Evolutionary conservation across 2,113 vertebrate genomes (phyloP).

Genomic region (Perca schrenkii): DNA sequence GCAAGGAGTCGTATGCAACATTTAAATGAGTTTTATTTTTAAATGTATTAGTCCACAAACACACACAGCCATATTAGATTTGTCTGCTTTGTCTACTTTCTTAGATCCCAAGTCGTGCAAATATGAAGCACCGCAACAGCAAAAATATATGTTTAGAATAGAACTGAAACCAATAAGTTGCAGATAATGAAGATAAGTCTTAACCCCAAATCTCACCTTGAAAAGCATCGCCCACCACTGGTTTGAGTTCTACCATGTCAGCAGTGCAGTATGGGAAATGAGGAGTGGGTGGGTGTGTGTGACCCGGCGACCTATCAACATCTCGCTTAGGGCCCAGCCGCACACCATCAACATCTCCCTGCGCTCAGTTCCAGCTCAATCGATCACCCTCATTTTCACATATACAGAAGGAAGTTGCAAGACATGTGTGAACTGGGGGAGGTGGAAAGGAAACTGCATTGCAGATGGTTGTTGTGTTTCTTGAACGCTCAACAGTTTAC

Average conservation of each 20-base stretch:
- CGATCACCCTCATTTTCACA: conserved; percentile 78
- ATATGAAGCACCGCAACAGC: conserved; percentile 9
- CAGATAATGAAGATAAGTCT: conserved; percentile 59
- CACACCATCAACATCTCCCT: conserved; percentile 69
- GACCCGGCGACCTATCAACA: conserved; percentile 74
- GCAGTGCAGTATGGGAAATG: conserved; percentile 75
- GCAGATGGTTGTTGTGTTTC: conserved; percentile 78
- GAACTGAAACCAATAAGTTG: conserved; percentile 54
- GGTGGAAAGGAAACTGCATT: conserved; percentile 77
- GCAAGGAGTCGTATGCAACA: background rate
- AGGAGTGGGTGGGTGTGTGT: conserved; percentile 81
- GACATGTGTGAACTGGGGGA: conserved; percentile 79
- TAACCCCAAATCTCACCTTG: conserved; percentile 75
- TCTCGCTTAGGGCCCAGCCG: conserved; percentile 67
- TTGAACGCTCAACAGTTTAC: conserved; percentile 73
- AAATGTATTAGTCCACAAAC: background rate
- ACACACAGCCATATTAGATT: background rate
- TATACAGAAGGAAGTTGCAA: conserved; percentile 77
- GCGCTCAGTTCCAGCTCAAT: conserved; percentile 71
- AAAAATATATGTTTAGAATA: background rate
- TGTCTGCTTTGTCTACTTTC: background rate
- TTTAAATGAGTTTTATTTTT: background rate
- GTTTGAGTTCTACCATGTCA: conserved; percentile 71
- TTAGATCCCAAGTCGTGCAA: background rate
- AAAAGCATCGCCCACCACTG: conserved; percentile 71